Base-by-base conservation (phyloP, 2,888 invertebrate species). In the Luperina testacea region DNA sequence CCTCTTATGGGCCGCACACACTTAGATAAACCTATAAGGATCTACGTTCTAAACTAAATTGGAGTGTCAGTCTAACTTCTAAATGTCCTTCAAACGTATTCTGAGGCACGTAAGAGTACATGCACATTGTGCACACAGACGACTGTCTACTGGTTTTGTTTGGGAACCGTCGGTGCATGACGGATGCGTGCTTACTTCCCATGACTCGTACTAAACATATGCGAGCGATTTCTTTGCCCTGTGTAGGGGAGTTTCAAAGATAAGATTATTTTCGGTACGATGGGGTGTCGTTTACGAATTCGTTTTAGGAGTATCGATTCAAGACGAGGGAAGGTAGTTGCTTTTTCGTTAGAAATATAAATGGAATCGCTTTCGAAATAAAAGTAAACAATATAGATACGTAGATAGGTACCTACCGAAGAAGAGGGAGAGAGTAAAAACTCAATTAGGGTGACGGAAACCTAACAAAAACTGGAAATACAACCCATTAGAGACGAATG, bases 161-260 rank as follows among this genome's bases (percentile, higher is more conserved):
- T 27, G 68, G 64, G 13, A 72, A 42, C 53, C 81, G 42, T 42
- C 82, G 69, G 65, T 27, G 79, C 87, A 68, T 85, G 78, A 80
- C 87, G 79, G 72, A 72, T n/a, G 77, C 78, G 83, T 83, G 84
- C 15, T 76, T 78, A 79, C 73, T 87, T 90, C 90, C 90, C 90
- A 90, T 90, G 91, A 90, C 88, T 38, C 51, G 59, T 59, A 71
- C 61, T 17, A 59, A 76, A 68, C 80, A 75, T 71, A 83, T 83
- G 80, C 83, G 63, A 73, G 17, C 61, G 61, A 72, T 78, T 86
- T 78, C 75, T 76, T 82, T 75, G 71, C 80, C 63, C 59, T 42
- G 17, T 64, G n/a, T 27, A 63, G 53, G 73, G 61, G 67, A 78
- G 48, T 42, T 65, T 82, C 61, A 77, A 48, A 69, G 59, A n/a